Evolutionary conservation across 2,888 invertebrate species (phyloP), one percentile per base, ranked within the genome.

Genomic region (Drosophila picticornis): DNA sequence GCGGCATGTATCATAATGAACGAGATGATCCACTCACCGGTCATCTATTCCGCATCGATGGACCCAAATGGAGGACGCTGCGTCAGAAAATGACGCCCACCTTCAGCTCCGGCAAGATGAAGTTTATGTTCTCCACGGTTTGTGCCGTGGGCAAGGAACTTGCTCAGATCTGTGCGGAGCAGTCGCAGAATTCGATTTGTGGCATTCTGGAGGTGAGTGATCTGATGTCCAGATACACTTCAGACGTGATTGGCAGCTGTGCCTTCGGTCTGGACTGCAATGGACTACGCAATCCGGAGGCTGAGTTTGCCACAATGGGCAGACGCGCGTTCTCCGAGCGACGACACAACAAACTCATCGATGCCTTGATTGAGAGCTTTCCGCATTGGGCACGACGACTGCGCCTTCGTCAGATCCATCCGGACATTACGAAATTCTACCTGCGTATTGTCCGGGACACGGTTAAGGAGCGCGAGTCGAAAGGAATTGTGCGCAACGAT

Each of bases 51-150:
- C 79, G 89, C 22, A 68, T 93, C 27, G 91, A 32, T 92, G 88
- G 84, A 10, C 66, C 67, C 50, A 87, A 87, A 22, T 94, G 94
- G 94, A 93, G 92, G 59, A 84, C 90, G 0, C 73, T 94, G 53
- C 86, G 94, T 29, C 79, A 91, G 0, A 94, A 94, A 59, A 75
- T 94, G 72, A 91, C 93, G 1, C 93, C 94, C 7, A 93, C 93
- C 0, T 94, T 94, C 74, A 93, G 93, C 1, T 91, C 93, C 0
- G 93, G 93, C 27, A 94, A 94, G 80, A 93, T 94, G 91, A 94
- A 93, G 78, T 84, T 79, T 19, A 94, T 94, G 93, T 94, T 93
- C 72, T 74, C 88, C 19, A 90, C 90, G 0, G 83, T 94, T 2
- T 67, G 84, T 0, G 67, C 55, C 0, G 77, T 92, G 22, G 90